These are phyloP conservation scores for Pyrocephalus nanus DNA, from an alignment of 2,797 vertebrate genomes.

Conservation along the genomic window DNA sequence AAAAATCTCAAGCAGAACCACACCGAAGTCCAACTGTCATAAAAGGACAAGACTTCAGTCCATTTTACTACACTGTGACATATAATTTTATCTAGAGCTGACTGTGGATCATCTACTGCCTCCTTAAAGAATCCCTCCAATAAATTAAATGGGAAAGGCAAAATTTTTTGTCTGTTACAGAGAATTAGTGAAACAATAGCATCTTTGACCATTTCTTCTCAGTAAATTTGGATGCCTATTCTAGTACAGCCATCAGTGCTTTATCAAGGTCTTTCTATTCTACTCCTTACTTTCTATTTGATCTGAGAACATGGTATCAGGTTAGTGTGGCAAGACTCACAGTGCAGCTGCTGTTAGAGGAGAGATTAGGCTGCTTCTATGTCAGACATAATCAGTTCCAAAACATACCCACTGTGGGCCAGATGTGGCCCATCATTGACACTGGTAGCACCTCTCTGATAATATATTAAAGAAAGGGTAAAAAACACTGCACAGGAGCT, in stretches of 20 bases:
- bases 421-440: not conserved
- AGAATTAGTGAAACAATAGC: not conserved
- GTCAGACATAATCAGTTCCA: not conserved
- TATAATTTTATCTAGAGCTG: not conserved
- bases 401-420: not conserved
- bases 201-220: not conserved
- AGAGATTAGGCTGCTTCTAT: not conserved
- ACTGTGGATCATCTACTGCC: not conserved
- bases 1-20: not conserved
- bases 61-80: not conserved
- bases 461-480: not conserved
- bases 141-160: not conserved
- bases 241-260: not conserved
- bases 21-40: not conserved
- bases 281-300: not conserved
- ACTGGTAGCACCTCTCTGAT: not conserved
- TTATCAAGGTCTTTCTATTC: not conserved
- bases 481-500: not conserved
- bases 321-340: not conserved
- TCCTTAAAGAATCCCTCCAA: not conserved
- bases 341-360: not conserved
- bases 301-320: not conserved
- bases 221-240: not conserved
- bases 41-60: not conserved
- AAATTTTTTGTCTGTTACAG: not conserved